Evolutionary conservation across 2,113 vertebrate genomes (phyloP), one percentile per base, ranked within the genome.

Genomic region (Lasiurus cinereus): DNA sequence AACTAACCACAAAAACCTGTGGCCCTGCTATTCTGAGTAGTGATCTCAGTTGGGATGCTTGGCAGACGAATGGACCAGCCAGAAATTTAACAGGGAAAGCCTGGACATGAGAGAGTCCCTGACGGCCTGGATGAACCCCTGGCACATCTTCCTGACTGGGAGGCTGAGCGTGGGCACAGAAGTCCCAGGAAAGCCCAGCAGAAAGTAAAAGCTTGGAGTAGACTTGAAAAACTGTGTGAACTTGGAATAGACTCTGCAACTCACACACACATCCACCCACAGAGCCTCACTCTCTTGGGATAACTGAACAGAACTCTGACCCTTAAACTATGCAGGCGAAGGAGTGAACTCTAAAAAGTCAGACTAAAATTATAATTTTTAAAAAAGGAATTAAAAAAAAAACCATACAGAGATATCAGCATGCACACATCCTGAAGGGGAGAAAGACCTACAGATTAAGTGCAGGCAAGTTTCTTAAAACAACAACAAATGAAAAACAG

Each of bases 241-340:
- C 39, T 90, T 67, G 78, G 3, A 79, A 70, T 62, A n/a, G 0
- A 8, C 54, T 52, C 54, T 67, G 27, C 29, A 90, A 29, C 19
- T 69, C n/a, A 66, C 54, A 88, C 15, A 79, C 9, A 24, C 31
- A 85, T 21, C 31, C 50, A 90, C 10, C 83, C 36, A 90, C 19
- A 67, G 64, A 88, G 14, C 5, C 73, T 89, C 91, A 29, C 24
- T 83, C 24, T 39, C 18, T 62, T 87, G 36, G 13, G 19, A 66
- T 39, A 50, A 80, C 1, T 83, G 43, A 56, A 21, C 15, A 83
- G 83, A 88, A 29, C 11, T 59, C 62, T 74, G 66, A 69, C 1
- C 21, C 69, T 54, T 82, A 54, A 89, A 54, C n/a, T 52, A 54
- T 50, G 24, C 4, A 90, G 77, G 80, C 43, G 90, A 93, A 89